phyloP scores from a whole-genome alignment of 2,113 vertebrate species.

The Falcunculus frontatus region DNA sequence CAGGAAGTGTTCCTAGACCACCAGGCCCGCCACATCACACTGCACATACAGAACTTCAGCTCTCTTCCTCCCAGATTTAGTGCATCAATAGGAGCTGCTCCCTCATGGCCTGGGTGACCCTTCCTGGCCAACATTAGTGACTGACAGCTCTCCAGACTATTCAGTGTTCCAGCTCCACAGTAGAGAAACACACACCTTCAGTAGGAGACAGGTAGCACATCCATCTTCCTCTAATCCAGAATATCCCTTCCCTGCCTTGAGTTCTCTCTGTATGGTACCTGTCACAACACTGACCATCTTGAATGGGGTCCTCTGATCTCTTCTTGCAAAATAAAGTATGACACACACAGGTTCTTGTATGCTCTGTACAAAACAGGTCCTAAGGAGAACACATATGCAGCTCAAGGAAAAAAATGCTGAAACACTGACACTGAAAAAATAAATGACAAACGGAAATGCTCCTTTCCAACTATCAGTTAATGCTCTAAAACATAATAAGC shows the following conservation, averaged over 20 bases:
- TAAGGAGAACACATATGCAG: background rate
- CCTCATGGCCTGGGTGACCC: background rate
- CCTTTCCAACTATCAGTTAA: background rate
- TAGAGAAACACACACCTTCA: background rate
- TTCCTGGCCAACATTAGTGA: background rate
- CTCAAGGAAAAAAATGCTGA: background rate
- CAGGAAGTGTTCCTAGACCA: conserved; percentile 38
- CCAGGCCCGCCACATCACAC: background rate
- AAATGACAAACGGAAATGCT: background rate
- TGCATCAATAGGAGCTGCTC: background rate
- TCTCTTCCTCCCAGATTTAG: background rate
- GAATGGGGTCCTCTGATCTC: background rate
- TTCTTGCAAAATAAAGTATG: background rate
- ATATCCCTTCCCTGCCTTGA: background rate
- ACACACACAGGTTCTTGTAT: background rate
- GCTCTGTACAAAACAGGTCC: background rate
- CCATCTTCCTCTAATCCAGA: background rate
- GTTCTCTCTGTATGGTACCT: background rate
- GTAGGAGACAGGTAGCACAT: background rate
- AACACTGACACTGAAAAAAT: background rate
- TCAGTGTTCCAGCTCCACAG: background rate
- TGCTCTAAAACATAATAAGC: background rate
- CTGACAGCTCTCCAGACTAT: background rate
- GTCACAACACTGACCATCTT: background rate
- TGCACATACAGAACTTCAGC: background rate